phyloP scores from a whole-genome alignment of 2,113 vertebrate species.

The Lampris megalopsis region DNA sequence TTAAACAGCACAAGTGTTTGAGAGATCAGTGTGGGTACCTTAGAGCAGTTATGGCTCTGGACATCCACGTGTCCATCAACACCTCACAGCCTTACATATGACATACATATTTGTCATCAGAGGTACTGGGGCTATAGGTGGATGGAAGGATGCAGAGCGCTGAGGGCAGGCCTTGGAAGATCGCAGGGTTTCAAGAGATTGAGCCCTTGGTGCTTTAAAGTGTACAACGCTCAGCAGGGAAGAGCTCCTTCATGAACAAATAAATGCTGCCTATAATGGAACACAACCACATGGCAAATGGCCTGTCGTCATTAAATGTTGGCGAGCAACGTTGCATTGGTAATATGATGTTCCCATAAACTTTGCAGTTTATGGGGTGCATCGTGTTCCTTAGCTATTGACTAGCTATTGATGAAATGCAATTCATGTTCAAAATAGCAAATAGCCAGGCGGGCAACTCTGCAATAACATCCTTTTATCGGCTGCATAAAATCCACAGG shows the following conservation, averaged over 20 bases:
- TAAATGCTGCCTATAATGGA: slow-evolving; percentile 52
- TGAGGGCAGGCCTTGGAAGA: slow-evolving; percentile 52
- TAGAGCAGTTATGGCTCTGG: slow-evolving; percentile 59
- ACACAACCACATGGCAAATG: slow-evolving; percentile 52
- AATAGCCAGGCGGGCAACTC: slow-evolving; percentile 18
- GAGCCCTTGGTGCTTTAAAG: slow-evolving; percentile 28
- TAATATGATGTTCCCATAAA: slow-evolving; percentile 65
- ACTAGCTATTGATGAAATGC: slow-evolving; percentile 29
- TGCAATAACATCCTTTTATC: slow-evolving; percentile 20
- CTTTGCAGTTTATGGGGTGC: slow-evolving; percentile 58
- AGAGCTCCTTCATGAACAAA: slow-evolving; percentile 58
- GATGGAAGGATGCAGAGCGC: slow-evolving; percentile 40
- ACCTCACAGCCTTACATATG: slow-evolving; percentile 48
- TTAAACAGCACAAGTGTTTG: slow-evolving; percentile 76
- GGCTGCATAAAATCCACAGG: slow-evolving; percentile 6
- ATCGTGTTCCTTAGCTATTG: slow-evolving; percentile 41
- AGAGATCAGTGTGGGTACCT: slow-evolving; percentile 75
- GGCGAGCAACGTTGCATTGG: slow-evolving; percentile 50
- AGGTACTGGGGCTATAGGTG: slow-evolving; percentile 35
- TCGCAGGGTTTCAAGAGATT: slow-evolving; percentile 47
- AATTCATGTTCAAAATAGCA: slow-evolving; percentile 29
- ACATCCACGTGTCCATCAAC: slow-evolving; percentile 62
- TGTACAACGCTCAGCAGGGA: slow-evolving; percentile 14
- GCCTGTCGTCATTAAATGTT: slow-evolving; percentile 63
- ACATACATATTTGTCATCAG: slow-evolving; percentile 71